Conservation (phyloP, 1,140 invertebrate genomes). For the Littorina saxatilis region DNA sequence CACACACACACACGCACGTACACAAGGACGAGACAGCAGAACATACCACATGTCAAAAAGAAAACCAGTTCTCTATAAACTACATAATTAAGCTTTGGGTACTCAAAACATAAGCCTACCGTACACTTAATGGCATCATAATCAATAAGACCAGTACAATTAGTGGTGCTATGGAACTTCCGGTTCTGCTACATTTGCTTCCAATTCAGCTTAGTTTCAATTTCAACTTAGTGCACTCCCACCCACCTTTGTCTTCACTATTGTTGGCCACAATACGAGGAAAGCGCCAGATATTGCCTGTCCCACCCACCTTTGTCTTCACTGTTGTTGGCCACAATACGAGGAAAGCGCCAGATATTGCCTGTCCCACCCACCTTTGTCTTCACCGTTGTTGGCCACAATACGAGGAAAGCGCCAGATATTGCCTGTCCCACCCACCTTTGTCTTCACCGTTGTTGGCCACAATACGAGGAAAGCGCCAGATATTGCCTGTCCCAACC, state of each 20-base stretch:
- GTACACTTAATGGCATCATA: too few relatives aligned
- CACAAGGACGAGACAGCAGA: background rate
- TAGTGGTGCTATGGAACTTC: too few relatives aligned
- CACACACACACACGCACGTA: too few relatives aligned
- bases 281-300: slow-evolving; percentile 73
- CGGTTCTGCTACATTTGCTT: too few relatives aligned
- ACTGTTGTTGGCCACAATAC: slow-evolving; percentile 69
- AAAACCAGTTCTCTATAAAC: too few relatives aligned
- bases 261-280: slow-evolving; percentile 69
- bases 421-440: slow-evolving; percentile 63
- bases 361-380: slow-evolving; percentile 60
- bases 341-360: slow-evolving; percentile 73
- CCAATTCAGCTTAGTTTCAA: too few relatives aligned
- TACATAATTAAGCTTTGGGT: too few relatives aligned
- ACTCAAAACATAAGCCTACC: too few relatives aligned
- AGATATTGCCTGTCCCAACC: slow-evolving; percentile 73
- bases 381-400: slow-evolving; percentile 66
- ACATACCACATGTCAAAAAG: too few relatives aligned
- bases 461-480: slow-evolving; percentile 71
- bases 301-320: slow-evolving; percentile 57
- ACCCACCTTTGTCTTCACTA: slow-evolving; percentile 63
- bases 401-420: slow-evolving; percentile 73
- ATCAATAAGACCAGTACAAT: too few relatives aligned
- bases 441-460: slow-evolving; percentile 66
- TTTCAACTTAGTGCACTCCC: too few relatives aligned